Evolutionary conservation across 2,888 invertebrate species (phyloP).

Genomic region (Danaus chrysippus): DNA sequence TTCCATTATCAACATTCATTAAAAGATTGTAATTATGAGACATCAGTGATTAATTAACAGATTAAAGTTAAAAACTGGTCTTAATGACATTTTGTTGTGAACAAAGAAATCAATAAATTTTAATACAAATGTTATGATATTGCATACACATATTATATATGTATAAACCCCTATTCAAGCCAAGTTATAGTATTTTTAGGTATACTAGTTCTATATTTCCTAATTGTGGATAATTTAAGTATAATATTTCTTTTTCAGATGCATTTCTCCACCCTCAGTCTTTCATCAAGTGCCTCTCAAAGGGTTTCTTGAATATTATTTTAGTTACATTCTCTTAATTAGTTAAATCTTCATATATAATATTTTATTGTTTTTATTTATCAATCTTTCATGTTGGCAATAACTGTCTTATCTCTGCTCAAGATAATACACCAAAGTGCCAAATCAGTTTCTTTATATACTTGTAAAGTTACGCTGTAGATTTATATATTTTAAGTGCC

Average conservation of each 20-base stretch:
- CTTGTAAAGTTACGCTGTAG: slow-evolving; percentile 42
- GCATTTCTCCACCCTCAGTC: slow-evolving; percentile 50
- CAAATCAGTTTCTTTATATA: slow-evolving; percentile 45
- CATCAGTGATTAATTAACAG: no score
- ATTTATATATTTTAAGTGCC: slow-evolving; percentile 26
- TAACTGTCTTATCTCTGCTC: slow-evolving; percentile 72
- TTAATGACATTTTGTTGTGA: no score
- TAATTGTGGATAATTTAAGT: background rate
- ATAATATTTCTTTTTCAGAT: slow-evolving; percentile 60
- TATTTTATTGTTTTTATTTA: slow-evolving; percentile 30
- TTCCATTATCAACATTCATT: no score
- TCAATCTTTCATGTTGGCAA: slow-evolving; percentile 42
- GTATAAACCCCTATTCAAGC: no score
- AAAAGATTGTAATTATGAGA: no score
- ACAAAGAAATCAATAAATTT: no score
- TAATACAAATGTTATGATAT: no score
- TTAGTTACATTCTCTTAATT: slow-evolving; percentile 31
- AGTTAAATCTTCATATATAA: slow-evolving; percentile 30
- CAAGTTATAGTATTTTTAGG: no score
- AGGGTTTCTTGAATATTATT: slow-evolving; percentile 59
- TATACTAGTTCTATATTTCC: background rate
- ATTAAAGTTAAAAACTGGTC: no score
- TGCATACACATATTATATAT: no score
- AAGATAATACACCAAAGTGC: slow-evolving; percentile 51
- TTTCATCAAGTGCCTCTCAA: slow-evolving; percentile 58